Base-by-base conservation (phyloP, 2,888 invertebrate genomes). In the Lasioglossum lativentre region DNA sequence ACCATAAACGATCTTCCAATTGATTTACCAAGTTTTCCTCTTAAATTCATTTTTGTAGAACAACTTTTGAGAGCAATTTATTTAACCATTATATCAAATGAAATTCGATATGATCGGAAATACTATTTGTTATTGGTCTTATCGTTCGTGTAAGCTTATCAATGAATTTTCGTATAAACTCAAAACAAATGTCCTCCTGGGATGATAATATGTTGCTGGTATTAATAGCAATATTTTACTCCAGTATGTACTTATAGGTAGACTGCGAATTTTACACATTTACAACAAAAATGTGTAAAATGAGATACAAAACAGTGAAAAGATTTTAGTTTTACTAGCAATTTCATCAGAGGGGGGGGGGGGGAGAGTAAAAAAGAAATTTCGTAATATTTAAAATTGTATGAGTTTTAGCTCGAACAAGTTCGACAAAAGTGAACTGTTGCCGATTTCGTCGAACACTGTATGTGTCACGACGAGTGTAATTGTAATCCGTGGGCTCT, bases 401-500 rank as follows among this genome's bases (percentile, higher is more conserved):
- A 56, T 2, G 30, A 30, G 30, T 30, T 30, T 63, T 19, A 30
- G 3, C 30, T 30, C 6, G 19, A 30, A 30, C 30, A 30, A 30
- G 6, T 63, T 30, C 63, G 30, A 30, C 30, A 19, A 30, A 59
- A n/a, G 30, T 30, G 16, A 30, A 30, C 8, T 63, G 16, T 30
- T 16, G 30, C 19, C 63, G 63, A 30, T 30, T 63, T 63, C 30
- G 38, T 38, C 34, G 66, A 68, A 68, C n/a, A n/a, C 23, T 2
- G 8, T 19, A 4, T 34, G 4, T 10, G 68, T 19, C 34, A 5
- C n/a, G n/a, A 70, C n/a, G 70, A 27, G 74, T 75, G 68, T 75
- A 59, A 75, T 77, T 75, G 75, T 70, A 74, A 76, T 76, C 34
- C 70, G 16, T 47, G 42, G n/a, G 45, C 40, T 72, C 42, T 75